These are phyloP conservation scores for Myathropa florea DNA, from an alignment of 2,888 invertebrate genomes.

Conservation along the genomic window DNA sequence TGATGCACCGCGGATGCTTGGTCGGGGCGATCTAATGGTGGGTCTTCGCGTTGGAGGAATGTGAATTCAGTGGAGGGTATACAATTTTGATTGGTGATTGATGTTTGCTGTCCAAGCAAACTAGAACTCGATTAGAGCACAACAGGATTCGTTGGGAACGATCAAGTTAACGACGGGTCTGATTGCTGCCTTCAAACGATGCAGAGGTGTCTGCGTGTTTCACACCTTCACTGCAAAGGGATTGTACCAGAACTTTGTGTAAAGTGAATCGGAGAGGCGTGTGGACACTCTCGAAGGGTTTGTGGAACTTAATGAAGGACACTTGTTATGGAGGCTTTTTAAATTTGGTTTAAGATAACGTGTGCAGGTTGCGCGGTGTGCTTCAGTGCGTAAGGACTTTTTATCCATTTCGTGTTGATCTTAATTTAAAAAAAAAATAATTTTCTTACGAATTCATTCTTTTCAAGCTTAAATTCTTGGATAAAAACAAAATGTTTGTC, in stretches of 20 bases:
- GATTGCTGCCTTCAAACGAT: not conserved
- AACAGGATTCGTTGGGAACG: not conserved
- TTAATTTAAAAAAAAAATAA: no score
- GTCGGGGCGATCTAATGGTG: not conserved
- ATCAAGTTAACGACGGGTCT: not conserved
- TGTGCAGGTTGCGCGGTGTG: no score
- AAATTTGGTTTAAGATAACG: no score
- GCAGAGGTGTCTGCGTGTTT: not conserved
- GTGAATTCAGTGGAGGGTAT: not conserved
- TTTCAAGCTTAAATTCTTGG: no score
- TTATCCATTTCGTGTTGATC: no score
- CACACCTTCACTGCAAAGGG: not conserved
- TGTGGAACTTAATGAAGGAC: no score
- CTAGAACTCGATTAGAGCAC: not conserved
- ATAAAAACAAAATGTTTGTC: no score
- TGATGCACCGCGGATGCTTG: not conserved
- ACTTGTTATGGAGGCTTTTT: no score
- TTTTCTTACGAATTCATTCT: no score
- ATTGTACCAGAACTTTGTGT: not conserved
- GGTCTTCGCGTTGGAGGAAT: not conserved
- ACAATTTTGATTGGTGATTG: not conserved
- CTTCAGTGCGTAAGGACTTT: no score
- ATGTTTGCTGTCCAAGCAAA: not conserved
- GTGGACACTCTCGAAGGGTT: no score
- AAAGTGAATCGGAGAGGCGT: not conserved